Conservation (phyloP, 2,113 vertebrate genomes). For the Apodemus speciosus region DNA sequence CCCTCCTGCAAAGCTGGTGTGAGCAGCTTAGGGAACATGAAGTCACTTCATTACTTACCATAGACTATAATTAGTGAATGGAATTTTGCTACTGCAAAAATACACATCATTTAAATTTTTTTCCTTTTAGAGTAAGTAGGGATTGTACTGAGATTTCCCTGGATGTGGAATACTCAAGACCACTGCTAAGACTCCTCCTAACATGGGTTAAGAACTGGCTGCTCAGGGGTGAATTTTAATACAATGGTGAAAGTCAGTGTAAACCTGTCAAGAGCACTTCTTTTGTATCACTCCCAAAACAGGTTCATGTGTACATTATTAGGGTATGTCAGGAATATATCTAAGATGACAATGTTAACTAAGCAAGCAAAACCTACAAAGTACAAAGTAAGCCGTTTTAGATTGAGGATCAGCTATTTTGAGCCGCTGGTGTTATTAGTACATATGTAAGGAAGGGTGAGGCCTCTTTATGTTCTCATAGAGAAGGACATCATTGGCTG, state of each 20-base stretch:
- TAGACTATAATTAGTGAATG: constrained; percentile 52
- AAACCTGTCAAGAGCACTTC: not conserved
- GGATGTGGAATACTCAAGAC: not conserved
- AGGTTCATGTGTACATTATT: not conserved
- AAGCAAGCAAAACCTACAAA: not conserved
- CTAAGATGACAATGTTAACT: not conserved
- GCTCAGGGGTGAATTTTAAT: not conserved
- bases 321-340: not conserved
- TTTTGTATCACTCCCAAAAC: not conserved
- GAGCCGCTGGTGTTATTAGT: not conserved
- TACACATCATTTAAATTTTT: constrained; percentile 13
- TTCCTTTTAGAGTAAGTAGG: constrained; percentile 19
- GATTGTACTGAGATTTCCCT: not conserved
- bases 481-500: not conserved
- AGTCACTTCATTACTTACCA: constrained; percentile 34
- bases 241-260: not conserved
- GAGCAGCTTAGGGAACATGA: constrained; percentile 31
- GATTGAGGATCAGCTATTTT: not conserved
- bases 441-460: not conserved
- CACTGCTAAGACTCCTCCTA: not conserved
- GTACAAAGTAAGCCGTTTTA: not conserved
- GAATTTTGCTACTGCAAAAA: constrained; percentile 58
- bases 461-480: not conserved
- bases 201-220: not conserved
- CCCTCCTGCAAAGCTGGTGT: not conserved